Evolutionary conservation across 2,888 invertebrate species (phyloP).

Genomic region (Dryadula phaetusa): DNA sequence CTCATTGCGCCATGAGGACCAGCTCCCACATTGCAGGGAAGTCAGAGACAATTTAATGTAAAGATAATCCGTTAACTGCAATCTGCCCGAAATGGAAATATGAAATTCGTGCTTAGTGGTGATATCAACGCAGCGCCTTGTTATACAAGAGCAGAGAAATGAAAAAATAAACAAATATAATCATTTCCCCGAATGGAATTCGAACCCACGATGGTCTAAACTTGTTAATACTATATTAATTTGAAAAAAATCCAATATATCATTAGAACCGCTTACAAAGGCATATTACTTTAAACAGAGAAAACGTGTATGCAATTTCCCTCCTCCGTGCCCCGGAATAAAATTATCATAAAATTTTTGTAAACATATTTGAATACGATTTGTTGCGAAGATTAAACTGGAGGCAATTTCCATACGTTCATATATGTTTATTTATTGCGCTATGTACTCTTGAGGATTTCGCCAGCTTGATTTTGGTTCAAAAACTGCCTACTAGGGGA

Average conservation of each 20-base stretch:
- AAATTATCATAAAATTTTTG: conserved; percentile 73
- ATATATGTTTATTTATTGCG: conserved; percentile 48
- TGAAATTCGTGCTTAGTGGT: no score
- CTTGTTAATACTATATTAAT: neutral
- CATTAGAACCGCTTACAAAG: neutral
- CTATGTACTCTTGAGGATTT: conserved; percentile 34
- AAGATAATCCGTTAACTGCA: no score
- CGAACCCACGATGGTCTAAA: no score
- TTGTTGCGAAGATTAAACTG: conserved; percentile 74
- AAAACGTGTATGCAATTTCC: conserved; percentile 36
- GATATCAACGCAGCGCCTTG: no score
- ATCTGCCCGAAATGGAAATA: no score
- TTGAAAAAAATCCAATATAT: neutral
- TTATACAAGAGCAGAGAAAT: no score
- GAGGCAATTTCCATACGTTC: conserved; percentile 57
- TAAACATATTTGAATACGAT: conserved; percentile 67
- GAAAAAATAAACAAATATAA: no score
- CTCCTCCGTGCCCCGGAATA: conserved; percentile 63
- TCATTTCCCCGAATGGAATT: no score
- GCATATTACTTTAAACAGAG: conserved; percentile 10
- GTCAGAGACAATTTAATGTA: no score
- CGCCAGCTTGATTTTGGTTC: conserved; percentile 23
- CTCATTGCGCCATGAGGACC: no score
- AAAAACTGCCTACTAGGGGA: neutral
- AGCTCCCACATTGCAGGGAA: no score